Base-by-base conservation (phyloP, 2,797 vertebrate species). In the Enteromius viviparus region DNA sequence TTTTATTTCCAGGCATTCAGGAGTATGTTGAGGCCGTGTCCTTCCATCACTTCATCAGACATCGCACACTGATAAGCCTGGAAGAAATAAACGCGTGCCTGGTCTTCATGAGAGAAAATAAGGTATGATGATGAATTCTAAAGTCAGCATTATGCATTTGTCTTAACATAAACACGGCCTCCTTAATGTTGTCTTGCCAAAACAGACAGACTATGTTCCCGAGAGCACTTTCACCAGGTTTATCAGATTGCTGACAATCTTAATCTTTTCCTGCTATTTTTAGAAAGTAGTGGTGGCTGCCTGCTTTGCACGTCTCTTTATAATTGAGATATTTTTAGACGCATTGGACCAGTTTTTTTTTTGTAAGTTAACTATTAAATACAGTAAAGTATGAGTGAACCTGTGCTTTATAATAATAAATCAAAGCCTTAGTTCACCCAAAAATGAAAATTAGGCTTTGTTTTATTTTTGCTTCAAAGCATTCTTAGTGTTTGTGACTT, bases 1-100 rank as follows among this genome's bases (percentile, higher is more conserved):
- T 34, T 53, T 53, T 40, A 6, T 75, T 11, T 66, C 86, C 89
- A 99, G 98, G 98, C 74, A 94, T 99, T 87, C 98, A 99, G 90
- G 98, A 99, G 88, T 99, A 97, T 1, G 96, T 99, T 88, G 98
- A 99, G 89, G 98, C 97, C 1, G 95, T 96, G 12, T 98, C 97
- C 0, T 99, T 99, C 90, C 96, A 96, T 85, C 96, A 99, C 92
- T 99, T 98, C 86, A 98, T 99, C 92, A 96, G 93, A 81, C 96
- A 97, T 21, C 95, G 96, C 78, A 94, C 94, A 79, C 94, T 99
- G n/a, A 96, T 99, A 94, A 98, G 96, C 86, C 93, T 99, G 92
- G 96, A 99, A 88, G 97, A 98, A 90, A 97, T 99, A 91, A 99
- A 99, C 76, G 95, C 95, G 76, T 93, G 95, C 4, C 94, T 99